A percentile compares a stretch with the other conserved stretches of the same genome.
Conservation (phyloP, 2,113 vertebrate species). For the Macquaria ambigua region DNA sequence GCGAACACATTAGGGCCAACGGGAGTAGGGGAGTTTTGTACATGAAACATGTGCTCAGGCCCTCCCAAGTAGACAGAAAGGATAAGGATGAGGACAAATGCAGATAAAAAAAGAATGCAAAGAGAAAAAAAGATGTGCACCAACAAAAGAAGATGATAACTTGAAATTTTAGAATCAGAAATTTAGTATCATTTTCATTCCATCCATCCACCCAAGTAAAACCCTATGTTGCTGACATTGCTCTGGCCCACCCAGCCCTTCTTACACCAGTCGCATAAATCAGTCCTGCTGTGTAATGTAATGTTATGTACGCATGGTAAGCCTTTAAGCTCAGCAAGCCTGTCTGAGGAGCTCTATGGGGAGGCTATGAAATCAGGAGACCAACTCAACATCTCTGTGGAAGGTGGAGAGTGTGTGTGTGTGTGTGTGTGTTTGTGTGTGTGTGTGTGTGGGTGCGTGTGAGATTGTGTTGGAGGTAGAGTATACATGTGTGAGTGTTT, state of each 20-base stretch:
- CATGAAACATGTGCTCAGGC: conserved; percentile 48
- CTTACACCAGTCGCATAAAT: conserved; percentile 60
- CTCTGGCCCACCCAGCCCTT: conserved; percentile 48
- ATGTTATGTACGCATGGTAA: conserved; percentile 61
- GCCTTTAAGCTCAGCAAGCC: conserved; percentile 64
- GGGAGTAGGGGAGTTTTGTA: conserved; percentile 55
- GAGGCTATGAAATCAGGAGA: conserved; percentile 48
- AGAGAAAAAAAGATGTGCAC: conserved; percentile 33
- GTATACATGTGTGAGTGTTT: conserved; percentile 54
- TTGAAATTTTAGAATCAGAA: conserved; percentile 34
- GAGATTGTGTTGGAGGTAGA: conserved; percentile 37
- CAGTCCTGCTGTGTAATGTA: conserved; percentile 63
- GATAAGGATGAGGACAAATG: conserved; percentile 25
- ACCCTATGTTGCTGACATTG: conserved; percentile 14
- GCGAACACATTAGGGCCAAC: conserved; percentile 44
- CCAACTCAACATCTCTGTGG: conserved; percentile 19
- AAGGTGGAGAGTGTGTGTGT: conserved; percentile 1
- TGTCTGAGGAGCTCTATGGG: conserved; percentile 54
- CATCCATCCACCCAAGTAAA: conserved; percentile 14
- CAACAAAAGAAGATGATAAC: conserved; percentile 19
- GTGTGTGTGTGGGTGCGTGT: neutral
- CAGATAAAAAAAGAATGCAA: conserved; percentile 28
- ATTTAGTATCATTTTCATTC: conserved; percentile 51
- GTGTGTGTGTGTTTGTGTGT: neutral
- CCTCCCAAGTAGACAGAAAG: conserved; percentile 66